Conservation (phyloP, 2,888 invertebrate species). For the Phaonia tiefii region DNA sequence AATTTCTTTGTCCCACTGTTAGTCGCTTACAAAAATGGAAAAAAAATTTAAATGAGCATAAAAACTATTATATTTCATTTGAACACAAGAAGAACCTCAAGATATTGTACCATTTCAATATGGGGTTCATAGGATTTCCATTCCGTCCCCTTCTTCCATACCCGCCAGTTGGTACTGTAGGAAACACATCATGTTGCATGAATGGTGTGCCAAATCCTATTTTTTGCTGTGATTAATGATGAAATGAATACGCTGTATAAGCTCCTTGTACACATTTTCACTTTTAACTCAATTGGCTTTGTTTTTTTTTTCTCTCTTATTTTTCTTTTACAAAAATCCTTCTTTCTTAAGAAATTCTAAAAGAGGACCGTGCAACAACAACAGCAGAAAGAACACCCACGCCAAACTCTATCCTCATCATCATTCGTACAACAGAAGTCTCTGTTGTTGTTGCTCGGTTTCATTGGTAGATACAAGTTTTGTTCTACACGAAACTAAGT, state of each 20-base stretch:
- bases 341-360: constrained; percentile 42
- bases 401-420: constrained; percentile 31
- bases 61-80: constrained; percentile 29
- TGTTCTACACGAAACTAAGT: constrained; percentile 1
- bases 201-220: constrained; percentile 64
- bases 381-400: constrained; percentile 60
- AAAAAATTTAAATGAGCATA: constrained; percentile 36
- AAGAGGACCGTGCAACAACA: constrained; percentile 36
- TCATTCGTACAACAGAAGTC: constrained; percentile 1
- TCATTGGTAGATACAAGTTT: not conserved
- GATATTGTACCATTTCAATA: not conserved
- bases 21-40: no score
- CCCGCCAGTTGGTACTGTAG: not conserved
- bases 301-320: constrained; percentile 6
- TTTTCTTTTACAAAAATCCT: not conserved
- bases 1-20: constrained; percentile 23
- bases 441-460: not conserved
- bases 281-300: constrained; percentile 53
- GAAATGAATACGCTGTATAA: constrained; percentile 63
- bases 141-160: not conserved
- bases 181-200: constrained; percentile 45
- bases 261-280: constrained; percentile 60
- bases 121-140: constrained; percentile 22
- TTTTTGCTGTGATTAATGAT: constrained; percentile 64
- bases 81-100: constrained; percentile 24